These are phyloP conservation scores for Clarias magur DNA, from an alignment of 2,113 vertebrate species.

Conservation along the genomic window DNA sequence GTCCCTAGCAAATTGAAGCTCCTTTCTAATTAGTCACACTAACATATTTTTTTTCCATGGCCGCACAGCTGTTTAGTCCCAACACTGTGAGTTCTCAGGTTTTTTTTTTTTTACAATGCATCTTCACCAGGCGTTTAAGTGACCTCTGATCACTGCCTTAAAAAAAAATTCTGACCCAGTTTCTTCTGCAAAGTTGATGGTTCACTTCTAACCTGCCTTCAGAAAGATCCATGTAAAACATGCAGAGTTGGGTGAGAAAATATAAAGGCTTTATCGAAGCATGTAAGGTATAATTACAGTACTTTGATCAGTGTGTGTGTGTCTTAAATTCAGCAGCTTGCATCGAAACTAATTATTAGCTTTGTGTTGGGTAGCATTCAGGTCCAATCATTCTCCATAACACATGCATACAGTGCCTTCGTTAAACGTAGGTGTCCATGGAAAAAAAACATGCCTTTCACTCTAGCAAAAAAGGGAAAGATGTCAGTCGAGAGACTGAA, in stretches of 20 bases:
- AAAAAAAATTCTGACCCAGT: too few relatives aligned
- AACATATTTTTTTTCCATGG: too few relatives aligned
- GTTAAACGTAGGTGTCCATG: background rate
- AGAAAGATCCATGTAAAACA: background rate
- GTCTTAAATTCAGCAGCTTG: background rate
- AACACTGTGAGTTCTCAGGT: too few relatives aligned
- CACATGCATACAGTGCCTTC: background rate
- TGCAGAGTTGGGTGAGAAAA: background rate
- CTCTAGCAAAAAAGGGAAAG: background rate
- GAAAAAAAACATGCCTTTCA: background rate
- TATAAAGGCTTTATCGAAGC: background rate
- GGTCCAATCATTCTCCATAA: background rate
- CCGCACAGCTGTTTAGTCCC: too few relatives aligned
- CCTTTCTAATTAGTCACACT: too few relatives aligned
- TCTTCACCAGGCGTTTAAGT: too few relatives aligned
- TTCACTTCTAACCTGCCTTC: too few relatives aligned
- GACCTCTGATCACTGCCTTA: too few relatives aligned
- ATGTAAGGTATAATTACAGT: background rate
- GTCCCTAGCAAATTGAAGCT: too few relatives aligned
- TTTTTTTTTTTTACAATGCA: too few relatives aligned
- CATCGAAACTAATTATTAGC: background rate
- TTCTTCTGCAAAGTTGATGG: too few relatives aligned
- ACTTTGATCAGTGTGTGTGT: background rate
- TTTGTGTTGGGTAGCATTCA: background rate
- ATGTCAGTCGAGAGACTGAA: background rate